Evolutionary conservation across 2,113 vertebrate species (phyloP).

Genomic region (Zootoca vivipara): DNA sequence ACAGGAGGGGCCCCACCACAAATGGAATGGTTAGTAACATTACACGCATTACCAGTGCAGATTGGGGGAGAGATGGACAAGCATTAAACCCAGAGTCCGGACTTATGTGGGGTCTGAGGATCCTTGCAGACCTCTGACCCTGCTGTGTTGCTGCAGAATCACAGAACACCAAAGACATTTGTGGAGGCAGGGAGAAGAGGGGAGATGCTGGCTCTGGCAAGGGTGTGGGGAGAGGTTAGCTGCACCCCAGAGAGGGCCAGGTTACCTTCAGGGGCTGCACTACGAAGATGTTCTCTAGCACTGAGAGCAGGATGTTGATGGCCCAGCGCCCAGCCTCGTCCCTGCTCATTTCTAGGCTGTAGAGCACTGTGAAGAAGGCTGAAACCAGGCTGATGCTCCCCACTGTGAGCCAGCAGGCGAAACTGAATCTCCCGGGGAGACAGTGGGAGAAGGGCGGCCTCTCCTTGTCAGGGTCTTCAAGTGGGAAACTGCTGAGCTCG

Average conservation of each 20-base stretch:
- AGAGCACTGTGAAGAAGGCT: constrained; percentile 64
- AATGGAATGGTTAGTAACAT: no score
- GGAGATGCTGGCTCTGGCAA: background rate
- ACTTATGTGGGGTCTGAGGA: background rate
- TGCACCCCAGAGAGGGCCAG: background rate
- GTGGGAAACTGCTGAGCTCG: constrained; percentile 42
- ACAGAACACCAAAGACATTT: background rate
- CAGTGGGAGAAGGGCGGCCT: accelerated
- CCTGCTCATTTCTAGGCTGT: constrained; percentile 61
- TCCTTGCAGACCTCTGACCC: background rate
- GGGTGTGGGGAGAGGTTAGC: background rate
- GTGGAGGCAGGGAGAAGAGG: background rate
- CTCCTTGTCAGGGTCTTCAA: constrained; percentile 5
- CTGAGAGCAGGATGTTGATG: constrained; percentile 50
- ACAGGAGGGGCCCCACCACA: no score
- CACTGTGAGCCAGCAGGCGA: constrained; percentile 57
- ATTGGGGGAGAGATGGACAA: no score
- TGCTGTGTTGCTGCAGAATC: background rate
- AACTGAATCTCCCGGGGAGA: constrained; percentile 10
- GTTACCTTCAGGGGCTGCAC: constrained; percentile 66
- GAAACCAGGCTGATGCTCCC: constrained; percentile 42
- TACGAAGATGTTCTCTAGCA: constrained; percentile 61
- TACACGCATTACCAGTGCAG: no score
- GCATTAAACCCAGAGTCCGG: no score
- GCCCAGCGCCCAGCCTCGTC: constrained; percentile 66